Base-by-base conservation (phyloP, 2,888 invertebrate species). In the Eulithis prunata region DNA sequence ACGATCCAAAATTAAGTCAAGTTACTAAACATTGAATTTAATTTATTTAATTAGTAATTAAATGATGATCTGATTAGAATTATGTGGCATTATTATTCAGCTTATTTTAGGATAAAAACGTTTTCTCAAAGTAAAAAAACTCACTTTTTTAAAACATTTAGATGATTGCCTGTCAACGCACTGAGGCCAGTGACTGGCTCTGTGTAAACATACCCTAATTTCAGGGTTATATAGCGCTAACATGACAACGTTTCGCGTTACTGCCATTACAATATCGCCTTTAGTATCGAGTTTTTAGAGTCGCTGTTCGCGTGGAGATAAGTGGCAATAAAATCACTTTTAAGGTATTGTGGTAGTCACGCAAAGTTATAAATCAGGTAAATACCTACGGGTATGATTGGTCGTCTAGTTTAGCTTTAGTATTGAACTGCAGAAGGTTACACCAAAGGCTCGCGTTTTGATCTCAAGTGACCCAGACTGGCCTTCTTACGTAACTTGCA, bases 301-400 rank as follows among this genome's bases (percentile, higher is more conserved):
- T 80, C 71, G 75, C 81, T 66, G 79, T 81, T 86, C 69, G 81
- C 71, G 72, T 81, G 79, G 66, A 73, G 75, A 75, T 73, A 78
- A 78, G 75, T 77, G 77, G 81, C 79, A 80, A 83, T 87, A 86
- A 90, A 88, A 88, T 87, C 87, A 89, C 86, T 89, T 90, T 88
- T 86, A 79, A 86, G 81, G 80, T 85, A 87, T 88, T 86, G 82
- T 72, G 75, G 75, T 68, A 83, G 90, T 90, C 91, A 91, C 91
- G 91, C 84, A 89, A 75, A 71, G 78, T 69, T 72, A 87, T 89
- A 89, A 90, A 90, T 90, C 89, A 85, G 84, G 84, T 86, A 88
- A 87, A 87, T 88, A 85, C 82, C 80, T 78, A 78, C 78, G 75
- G 75, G 78, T 78, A 84, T 86, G 86, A 73, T 71, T 70, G 64